Evolutionary conservation across 1,140 invertebrate species (phyloP).

Genomic region (Bombus huntii): DNA sequence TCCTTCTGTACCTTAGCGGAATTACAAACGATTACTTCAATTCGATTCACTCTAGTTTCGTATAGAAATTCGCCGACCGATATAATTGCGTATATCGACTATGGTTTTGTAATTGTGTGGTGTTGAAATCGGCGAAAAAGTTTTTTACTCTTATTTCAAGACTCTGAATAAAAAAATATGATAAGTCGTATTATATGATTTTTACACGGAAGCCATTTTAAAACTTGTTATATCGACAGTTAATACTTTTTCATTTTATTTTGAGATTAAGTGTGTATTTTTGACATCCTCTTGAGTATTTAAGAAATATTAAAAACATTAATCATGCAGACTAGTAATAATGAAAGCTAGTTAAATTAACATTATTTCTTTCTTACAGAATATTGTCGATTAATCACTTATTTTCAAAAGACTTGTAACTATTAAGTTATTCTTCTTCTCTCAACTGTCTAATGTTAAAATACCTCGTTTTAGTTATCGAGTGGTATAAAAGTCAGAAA

Average conservation of each 20-base stretch:
- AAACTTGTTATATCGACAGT: no score
- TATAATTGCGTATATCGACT: background rate
- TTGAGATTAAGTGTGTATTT: background rate
- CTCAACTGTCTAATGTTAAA: background rate
- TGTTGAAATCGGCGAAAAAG: background rate
- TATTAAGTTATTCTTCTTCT: no score
- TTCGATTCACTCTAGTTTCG: slow-evolving; percentile 31
- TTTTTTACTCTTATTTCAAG: background rate
- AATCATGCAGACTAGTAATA: background rate
- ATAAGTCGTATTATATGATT: background rate
- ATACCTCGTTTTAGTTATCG: background rate
- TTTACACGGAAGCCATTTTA: background rate
- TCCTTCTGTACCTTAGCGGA: slow-evolving; percentile 11
- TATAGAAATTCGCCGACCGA: background rate
- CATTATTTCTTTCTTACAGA: background rate
- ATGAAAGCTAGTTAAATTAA: background rate
- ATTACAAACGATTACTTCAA: slow-evolving; percentile 39
- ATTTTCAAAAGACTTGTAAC: background rate
- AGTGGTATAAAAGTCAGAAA: background rate
- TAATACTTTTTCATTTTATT: background rate
- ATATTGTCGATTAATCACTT: background rate
- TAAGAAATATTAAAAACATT: background rate
- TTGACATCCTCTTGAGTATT: no score
- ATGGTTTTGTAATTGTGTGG: background rate
- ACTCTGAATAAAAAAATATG: background rate